These are phyloP conservation scores for Rhamphomyia laevipes DNA, from an alignment of 2,888 invertebrate species.

Conservation along the genomic window DNA sequence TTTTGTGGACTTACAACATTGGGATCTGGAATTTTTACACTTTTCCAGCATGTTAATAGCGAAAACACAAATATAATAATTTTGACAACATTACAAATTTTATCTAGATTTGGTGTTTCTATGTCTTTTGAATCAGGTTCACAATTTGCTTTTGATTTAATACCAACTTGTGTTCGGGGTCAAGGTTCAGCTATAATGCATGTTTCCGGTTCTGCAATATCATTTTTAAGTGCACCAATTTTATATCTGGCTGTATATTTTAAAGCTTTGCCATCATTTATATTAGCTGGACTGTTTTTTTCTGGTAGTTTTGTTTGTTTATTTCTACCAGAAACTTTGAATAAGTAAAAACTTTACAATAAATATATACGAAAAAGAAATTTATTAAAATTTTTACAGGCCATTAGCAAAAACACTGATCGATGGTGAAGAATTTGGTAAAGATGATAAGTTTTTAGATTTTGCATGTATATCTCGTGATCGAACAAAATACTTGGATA, in stretches of 20 bases:
- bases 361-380: not conserved
- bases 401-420: not conserved
- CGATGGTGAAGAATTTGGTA: not conserved
- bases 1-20: conserved; percentile 37
- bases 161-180: conserved; percentile 45
- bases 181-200: conserved; percentile 44
- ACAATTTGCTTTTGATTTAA: conserved; percentile 45
- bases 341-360: conserved; percentile 10
- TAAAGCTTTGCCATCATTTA: conserved; percentile 36
- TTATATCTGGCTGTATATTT: conserved; percentile 28
- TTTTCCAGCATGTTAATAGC: not conserved
- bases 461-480: not conserved
- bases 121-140: conserved; percentile 45
- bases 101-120: conserved; percentile 41
- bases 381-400: not conserved
- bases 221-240: conserved; percentile 41
- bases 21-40: conserved; percentile 27
- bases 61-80: conserved; percentile 27
- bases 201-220: conserved; percentile 42
- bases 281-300: conserved; percentile 35
- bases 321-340: conserved; percentile 42
- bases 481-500: too few species aligned
- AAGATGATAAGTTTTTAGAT: not conserved
- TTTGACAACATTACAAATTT: conserved; percentile 32
- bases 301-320: conserved; percentile 38